Evolutionary conservation across 1,140 invertebrate genomes (phyloP).

Genomic region (Drosophila guanche): DNA sequence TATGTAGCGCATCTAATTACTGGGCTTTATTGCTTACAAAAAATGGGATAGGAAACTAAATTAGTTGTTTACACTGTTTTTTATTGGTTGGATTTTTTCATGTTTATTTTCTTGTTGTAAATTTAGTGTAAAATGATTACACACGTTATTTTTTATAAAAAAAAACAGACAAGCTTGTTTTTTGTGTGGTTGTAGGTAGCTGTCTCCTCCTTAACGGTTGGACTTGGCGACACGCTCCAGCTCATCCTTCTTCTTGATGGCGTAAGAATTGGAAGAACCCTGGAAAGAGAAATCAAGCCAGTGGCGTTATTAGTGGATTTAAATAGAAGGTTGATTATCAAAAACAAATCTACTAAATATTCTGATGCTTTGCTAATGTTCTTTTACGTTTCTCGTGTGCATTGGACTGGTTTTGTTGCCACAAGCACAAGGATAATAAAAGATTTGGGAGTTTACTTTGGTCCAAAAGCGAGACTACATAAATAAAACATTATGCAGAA

Average conservation of each 20-base stretch:
- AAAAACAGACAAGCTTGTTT: conserved; percentile 54
- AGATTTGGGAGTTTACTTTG: conserved; percentile 48
- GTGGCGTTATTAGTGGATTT: neutral
- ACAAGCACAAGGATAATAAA: conserved; percentile 74
- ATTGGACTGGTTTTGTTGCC: conserved; percentile 32
- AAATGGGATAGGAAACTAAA: conserved; percentile 11
- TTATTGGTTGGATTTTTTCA: conserved; percentile 46
- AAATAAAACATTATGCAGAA: conserved; percentile 63
- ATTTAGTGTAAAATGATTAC: conserved; percentile 50
- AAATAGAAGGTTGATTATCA: too few species aligned
- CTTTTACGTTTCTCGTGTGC: conserved; percentile 75
- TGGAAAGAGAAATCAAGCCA: conserved; percentile 74
- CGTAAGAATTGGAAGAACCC: conserved; percentile 99
- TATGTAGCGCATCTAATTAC: too few species aligned
- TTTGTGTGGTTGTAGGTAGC: conserved; percentile 29
- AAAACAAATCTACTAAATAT: neutral
- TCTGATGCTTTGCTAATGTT: conserved; percentile 31
- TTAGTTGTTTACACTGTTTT: conserved; percentile 30
- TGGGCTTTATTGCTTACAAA: conserved; percentile 5
- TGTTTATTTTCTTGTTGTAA: conserved; percentile 41
- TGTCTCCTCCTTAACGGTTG: conserved; percentile 94
- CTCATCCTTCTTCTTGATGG: conserved; percentile 99
- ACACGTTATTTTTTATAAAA: conserved; percentile 69
- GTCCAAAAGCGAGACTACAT: conserved; percentile 72
- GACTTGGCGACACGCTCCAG: conserved; percentile 99